These are phyloP conservation scores for Ophioninae sp. DNA, from an alignment of 2,888 invertebrate genomes.

Conservation along the genomic window DNA sequence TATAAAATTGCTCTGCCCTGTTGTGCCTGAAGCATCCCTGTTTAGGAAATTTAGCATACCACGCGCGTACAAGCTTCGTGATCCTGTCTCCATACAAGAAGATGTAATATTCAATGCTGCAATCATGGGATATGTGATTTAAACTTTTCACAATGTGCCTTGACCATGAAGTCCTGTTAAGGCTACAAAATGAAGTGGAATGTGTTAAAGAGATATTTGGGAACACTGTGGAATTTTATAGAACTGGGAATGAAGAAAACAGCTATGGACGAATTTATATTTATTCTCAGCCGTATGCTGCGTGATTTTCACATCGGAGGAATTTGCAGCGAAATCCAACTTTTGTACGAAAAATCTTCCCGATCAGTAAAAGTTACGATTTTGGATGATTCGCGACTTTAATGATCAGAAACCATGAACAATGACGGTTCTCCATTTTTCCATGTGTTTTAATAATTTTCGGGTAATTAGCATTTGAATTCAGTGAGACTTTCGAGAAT, in stretches of 20 bases:
- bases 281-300: constrained; percentile 13
- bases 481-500: no score
- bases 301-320: background rate
- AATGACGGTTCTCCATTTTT: no score
- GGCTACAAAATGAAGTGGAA: background rate
- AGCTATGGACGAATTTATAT: constrained; percentile 1
- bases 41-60: constrained; percentile 59
- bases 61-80: constrained; percentile 41
- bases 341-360: background rate
- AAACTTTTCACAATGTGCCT: background rate
- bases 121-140: constrained; percentile 10
- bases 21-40: constrained; percentile 41
- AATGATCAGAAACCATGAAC: no score
- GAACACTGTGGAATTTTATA: constrained; percentile 1
- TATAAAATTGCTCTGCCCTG: constrained; percentile 30
- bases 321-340: background rate
- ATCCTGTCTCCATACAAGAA: constrained; percentile 8
- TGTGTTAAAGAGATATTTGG: constrained; percentile 21
- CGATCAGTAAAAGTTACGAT: no score
- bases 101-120: constrained; percentile 39
- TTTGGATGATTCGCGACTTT: no score
- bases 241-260: constrained; percentile 13
- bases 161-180: background rate
- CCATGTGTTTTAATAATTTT: no score
- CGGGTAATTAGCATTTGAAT: no score